Evolutionary conservation across 2,113 vertebrate species (phyloP).

Genomic region (Podilymbus podiceps): DNA sequence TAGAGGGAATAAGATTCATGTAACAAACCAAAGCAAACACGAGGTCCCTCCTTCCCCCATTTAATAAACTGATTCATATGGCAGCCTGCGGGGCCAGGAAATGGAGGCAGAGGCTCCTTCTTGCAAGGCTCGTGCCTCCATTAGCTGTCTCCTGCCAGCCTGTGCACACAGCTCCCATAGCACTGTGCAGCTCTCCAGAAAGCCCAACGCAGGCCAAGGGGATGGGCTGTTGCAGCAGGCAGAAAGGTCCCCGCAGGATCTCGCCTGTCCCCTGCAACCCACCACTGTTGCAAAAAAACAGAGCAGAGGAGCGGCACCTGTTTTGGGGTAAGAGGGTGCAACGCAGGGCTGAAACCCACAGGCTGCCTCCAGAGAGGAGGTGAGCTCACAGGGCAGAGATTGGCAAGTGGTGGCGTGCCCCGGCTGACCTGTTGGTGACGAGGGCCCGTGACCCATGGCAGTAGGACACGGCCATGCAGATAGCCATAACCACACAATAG

Average conservation of each 20-base stretch:
- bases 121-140: not conserved
- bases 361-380: not conserved
- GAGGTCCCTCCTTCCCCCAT: not conserved
- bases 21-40: not conserved
- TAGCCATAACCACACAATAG: not conserved
- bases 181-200: not conserved
- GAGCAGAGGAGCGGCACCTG: not conserved
- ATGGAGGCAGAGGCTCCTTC: not conserved
- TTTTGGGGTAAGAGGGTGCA: not conserved
- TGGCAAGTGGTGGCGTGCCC: not conserved
- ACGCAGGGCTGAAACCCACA: not conserved
- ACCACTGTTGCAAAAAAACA: rapidly evolving
- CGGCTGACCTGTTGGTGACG: not conserved
- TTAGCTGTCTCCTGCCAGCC: not conserved
- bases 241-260: not conserved
- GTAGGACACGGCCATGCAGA: not conserved
- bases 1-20: not conserved
- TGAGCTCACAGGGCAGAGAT: not conserved
- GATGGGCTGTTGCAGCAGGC: not conserved
- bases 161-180: rapidly evolving
- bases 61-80: not conserved
- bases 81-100: not conserved
- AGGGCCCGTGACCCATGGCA: rapidly evolving
- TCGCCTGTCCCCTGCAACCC: not conserved
- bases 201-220: not conserved